A percentile compares a stretch with the other conserved stretches of the same genome.
Conservation (phyloP, 2,888 invertebrate species). For the Gymnosoma rotundatum region DNA sequence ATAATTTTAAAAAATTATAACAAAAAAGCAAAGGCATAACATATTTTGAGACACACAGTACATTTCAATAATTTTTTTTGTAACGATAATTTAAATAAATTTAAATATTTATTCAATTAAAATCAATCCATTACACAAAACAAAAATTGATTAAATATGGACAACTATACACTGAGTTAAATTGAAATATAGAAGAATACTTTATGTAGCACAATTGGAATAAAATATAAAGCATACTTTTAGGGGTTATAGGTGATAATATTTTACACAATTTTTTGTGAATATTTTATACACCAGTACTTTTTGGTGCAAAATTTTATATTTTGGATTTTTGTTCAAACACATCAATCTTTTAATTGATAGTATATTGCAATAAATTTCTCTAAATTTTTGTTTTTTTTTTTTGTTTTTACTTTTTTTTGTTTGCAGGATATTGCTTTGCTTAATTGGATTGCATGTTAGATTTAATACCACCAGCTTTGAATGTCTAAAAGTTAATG, state of each 20-base stretch:
- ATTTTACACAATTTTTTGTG: constrained; percentile 54
- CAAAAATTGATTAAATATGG: background rate
- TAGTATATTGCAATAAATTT: constrained; percentile 57
- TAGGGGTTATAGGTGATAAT: constrained; percentile 55
- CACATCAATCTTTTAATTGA: constrained; percentile 67
- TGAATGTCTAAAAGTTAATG: constrained; percentile 65
- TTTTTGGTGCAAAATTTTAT: background rate
- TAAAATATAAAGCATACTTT: constrained; percentile 54
- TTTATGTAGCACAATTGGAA: constrained; percentile 45
- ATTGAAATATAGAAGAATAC: background rate
- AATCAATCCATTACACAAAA: too few species aligned
- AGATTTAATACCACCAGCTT: constrained; percentile 68
- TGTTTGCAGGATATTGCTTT: constrained; percentile 49
- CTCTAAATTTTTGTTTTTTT: background rate
- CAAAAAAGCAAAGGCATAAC: too few species aligned
- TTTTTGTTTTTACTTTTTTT: constrained; percentile 10
- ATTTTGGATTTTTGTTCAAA: constrained; percentile 11
- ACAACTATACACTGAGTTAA: background rate
- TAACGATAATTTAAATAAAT: too few species aligned
- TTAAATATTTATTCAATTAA: too few species aligned
- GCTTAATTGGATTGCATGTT: constrained; percentile 70
- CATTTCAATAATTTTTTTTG: too few species aligned
- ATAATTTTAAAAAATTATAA: too few species aligned
- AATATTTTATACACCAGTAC: background rate
- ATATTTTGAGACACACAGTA: too few species aligned